Evolutionary conservation across 37 sponge, comb jelly and placozoan genomes (phyloP).

Genomic region (Mnemiopsis leidyi): DNA sequence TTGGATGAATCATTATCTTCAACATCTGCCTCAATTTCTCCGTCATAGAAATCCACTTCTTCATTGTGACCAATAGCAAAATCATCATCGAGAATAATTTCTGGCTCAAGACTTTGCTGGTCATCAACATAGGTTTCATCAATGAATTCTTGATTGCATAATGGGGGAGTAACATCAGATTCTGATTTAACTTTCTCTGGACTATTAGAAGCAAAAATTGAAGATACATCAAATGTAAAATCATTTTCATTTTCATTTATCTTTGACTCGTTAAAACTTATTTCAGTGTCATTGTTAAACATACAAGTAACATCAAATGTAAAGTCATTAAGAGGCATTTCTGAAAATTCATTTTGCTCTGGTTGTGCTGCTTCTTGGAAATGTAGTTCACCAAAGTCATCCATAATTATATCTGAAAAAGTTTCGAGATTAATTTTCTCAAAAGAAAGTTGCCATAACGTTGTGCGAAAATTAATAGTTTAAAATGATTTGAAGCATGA

Average conservation of each 20-base stretch:
- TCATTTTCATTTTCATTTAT: background rate
- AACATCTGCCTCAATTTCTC: too few species aligned
- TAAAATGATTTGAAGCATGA: too few species aligned
- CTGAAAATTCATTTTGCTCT: background rate
- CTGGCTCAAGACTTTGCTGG: background rate
- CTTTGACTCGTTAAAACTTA: background rate
- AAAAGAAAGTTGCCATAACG: too few species aligned
- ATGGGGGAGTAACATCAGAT: background rate
- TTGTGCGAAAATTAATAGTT: too few species aligned
- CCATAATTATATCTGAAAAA: background rate
- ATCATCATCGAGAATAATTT: background rate
- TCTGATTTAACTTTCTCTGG: background rate
- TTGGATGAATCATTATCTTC: too few species aligned
- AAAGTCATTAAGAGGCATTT: background rate
- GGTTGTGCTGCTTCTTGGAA: background rate
- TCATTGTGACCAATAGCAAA: background rate
- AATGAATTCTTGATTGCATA: background rate
- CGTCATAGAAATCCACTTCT: too few species aligned
- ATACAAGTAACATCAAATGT: background rate
- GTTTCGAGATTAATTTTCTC: too few species aligned
- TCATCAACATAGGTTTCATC: background rate
- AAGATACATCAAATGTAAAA: background rate
- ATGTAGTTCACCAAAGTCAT: background rate
- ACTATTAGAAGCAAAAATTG: background rate
- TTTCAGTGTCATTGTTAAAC: background rate